Conservation (phyloP, 2,888 invertebrate species). For the Cantharis rustica region DNA sequence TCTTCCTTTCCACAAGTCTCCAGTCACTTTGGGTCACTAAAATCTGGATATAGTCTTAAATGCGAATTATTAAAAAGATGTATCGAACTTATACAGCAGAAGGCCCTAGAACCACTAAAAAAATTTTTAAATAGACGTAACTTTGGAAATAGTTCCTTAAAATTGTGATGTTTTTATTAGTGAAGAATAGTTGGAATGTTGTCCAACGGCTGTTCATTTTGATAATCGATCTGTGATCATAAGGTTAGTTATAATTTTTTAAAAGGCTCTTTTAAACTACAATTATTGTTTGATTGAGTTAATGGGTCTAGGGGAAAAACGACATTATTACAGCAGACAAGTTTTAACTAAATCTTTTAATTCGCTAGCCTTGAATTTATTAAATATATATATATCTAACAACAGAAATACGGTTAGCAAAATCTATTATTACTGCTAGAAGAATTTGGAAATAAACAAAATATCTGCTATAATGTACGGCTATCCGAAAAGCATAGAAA, state of each 20-base stretch:
- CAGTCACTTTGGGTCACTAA: neutral
- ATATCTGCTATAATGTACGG: too few species aligned
- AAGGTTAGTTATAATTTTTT: neutral
- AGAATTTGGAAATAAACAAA: too few species aligned
- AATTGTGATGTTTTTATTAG: neutral
- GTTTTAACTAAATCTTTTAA: too few species aligned
- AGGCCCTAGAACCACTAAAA: neutral
- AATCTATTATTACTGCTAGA: too few species aligned
- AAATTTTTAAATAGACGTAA: neutral
- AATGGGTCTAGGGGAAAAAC: neutral
- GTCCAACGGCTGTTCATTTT: neutral
- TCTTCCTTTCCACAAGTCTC: neutral
- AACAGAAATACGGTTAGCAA: too few species aligned
- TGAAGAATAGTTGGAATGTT: neutral
- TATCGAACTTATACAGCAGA: neutral
- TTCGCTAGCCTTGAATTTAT: too few species aligned
- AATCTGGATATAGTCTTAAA: neutral
- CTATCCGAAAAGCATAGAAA: too few species aligned
- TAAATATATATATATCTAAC: too few species aligned
- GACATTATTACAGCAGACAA: too few species aligned
- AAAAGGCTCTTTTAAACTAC: neutral
- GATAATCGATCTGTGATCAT: neutral
- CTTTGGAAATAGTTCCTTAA: too few species aligned
- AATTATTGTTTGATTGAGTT: too few species aligned
- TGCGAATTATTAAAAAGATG: neutral